phyloP scores from a whole-genome alignment of 1,140 invertebrate species.

The Solenopsis invicta region DNA sequence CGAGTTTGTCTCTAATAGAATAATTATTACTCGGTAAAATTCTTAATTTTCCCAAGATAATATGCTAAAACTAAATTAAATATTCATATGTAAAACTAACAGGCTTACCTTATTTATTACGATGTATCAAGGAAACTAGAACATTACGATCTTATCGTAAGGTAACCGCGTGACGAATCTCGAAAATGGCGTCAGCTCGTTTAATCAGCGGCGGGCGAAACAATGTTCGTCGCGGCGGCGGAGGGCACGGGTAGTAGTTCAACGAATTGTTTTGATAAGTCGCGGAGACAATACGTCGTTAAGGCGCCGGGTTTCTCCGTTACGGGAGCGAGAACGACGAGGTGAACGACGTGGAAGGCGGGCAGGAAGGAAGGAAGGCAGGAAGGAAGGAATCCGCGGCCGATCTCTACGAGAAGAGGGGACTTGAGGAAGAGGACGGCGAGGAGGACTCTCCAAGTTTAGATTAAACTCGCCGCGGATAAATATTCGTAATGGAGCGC shows the following conservation, averaged over 20 bases:
- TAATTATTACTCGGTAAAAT: background rate
- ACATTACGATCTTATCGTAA: slow-evolving; percentile 28
- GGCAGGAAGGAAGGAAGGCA: slow-evolving; percentile 46
- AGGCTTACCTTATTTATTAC: background rate
- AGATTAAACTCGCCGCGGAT: slow-evolving; percentile 87
- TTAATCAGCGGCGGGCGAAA: slow-evolving; percentile 78
- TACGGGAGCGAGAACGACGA: slow-evolving; percentile 55
- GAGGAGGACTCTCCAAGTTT: slow-evolving; percentile 85
- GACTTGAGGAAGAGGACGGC: slow-evolving; percentile 65
- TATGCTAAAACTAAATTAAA: background rate
- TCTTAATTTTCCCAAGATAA: background rate
- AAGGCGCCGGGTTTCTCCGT: slow-evolving; percentile 80
- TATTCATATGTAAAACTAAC: background rate
- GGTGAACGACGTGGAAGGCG: slow-evolving; percentile 56
- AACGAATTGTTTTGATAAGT: slow-evolving; percentile 87
- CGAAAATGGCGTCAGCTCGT: slow-evolving; percentile 64
- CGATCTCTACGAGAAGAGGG: slow-evolving; percentile 51
- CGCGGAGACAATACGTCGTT: slow-evolving; percentile 86
- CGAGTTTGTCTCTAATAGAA: background rate
- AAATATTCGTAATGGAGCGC: slow-evolving; percentile 88
- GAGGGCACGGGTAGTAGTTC: slow-evolving; percentile 74
- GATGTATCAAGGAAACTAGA: background rate
- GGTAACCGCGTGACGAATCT: slow-evolving; percentile 27
- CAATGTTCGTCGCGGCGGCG: slow-evolving; percentile 62
- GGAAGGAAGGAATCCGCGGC: slow-evolving; percentile 54